Evolutionary conservation across 2,888 invertebrate genomes (phyloP), one percentile per base, ranked within the genome.

Genomic region (Alitta virens): DNA sequence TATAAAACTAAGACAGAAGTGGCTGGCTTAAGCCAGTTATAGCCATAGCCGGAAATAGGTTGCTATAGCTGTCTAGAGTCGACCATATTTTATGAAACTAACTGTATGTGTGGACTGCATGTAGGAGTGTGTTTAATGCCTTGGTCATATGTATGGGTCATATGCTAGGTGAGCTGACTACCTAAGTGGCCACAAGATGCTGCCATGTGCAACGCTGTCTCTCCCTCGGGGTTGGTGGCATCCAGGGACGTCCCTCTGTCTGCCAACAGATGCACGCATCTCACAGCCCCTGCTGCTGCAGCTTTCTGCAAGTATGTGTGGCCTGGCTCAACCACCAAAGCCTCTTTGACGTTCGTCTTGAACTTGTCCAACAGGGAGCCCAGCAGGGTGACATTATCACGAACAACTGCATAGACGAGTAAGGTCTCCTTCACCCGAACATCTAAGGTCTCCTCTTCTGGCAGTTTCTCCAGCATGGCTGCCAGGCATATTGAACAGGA

Each of bases 281-380:
- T 27, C 24, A 49, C 38, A 25, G 59, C 49, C 50, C 59, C 59
- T 16, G 49, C 50, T 7, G 51, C 59, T 1, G 59, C 59, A 14
- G 59, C 52, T 25, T 59, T 59, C 38, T 59, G 59, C 24, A 59
- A 51, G 51, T 50, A 38, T 21, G 59, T 49, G 16, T 46, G 49
- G 51, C 59, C 50, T n/a, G 49, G 38, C 50, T 59, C 59, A 33
- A 51, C 46, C 33, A 33, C 33, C 27, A 59, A 51, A 33, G 25
- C 50, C 40, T 59, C 59, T 23, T 59, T 59, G 51, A 59, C 52
- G 18, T 42, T 38, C n/a, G 51, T 50, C 50, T 18, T 27, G 51
- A 59, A 49, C 59, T 59, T 59, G 24, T 59, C 59, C n/a, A 59
- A 21, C 12, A 59, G 59, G 7, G 52, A 50, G 33, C n/a, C 18